A percentile compares a stretch with the other conserved stretches of the same genome.
Conservation (phyloP, 1,140 invertebrate species). For the Centruroides vittatus region DNA sequence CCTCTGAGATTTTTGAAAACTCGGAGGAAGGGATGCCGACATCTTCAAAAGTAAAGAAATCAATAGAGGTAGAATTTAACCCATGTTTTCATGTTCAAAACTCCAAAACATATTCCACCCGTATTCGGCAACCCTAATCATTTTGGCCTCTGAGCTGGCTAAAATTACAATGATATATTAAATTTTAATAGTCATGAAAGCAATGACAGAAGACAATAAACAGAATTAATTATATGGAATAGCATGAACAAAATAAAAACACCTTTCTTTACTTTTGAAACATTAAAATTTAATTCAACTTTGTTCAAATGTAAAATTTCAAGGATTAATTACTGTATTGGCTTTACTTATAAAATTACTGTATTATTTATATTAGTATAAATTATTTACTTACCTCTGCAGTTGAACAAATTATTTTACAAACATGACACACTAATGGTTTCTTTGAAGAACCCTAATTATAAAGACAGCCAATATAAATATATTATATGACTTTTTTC, state of each 20-base stretch:
- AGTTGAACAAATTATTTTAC: constrained; percentile 1
- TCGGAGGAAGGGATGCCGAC: too few species aligned
- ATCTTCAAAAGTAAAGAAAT: too few species aligned
- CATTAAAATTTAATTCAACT: too few species aligned
- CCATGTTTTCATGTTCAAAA: too few species aligned
- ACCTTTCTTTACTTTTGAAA: too few species aligned
- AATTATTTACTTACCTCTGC: constrained; percentile 14
- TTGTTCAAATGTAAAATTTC: too few species aligned
- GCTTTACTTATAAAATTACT: constrained; percentile 14
- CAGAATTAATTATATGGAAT: neutral
- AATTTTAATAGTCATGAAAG: neutral
- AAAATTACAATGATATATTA: neutral
- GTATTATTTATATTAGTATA: constrained; percentile 18
- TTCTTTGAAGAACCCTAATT: neutral
- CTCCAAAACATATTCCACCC: neutral
- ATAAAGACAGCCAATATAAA: too few species aligned
- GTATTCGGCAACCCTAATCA: neutral
- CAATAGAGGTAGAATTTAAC: too few species aligned
- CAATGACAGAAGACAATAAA: neutral
- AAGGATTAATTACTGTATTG: constrained; percentile 5
- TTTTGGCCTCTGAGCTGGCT: neutral
- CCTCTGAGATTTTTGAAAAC: too few species aligned
- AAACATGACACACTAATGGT: neutral
- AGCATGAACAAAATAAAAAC: too few species aligned
- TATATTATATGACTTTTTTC: too few species aligned